Evolutionary conservation across 2,797 vertebrate species (phyloP), one percentile per base, ranked within the genome.

Genomic region (Borostomias antarcticus): DNA sequence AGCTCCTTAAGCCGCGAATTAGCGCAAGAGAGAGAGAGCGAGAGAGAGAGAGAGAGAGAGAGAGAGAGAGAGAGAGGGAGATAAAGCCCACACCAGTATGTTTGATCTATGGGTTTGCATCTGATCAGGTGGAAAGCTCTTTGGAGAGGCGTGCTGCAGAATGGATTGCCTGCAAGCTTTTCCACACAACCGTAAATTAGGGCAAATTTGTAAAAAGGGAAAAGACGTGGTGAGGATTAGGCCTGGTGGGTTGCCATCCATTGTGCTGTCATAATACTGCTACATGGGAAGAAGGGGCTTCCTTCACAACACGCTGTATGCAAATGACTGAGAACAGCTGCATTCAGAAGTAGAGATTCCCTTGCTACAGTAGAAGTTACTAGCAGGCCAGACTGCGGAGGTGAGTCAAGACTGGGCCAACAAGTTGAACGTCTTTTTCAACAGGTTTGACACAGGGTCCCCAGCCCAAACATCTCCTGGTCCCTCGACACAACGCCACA

Each of bases 181-280:
- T 75, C 76, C 68, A 73, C 68, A 64, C 60, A 61, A 52, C 70
- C 68, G 71, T 82, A 82, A 82, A 82, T 82, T 80, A 79, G 52
- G 54, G 45, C 70, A 70, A 79, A 80, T 80, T 82, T 77, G 74
- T 79, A 75, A 81, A 79, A 77, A 67, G 74, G 45, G 64, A 76
- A 62, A 58, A 62, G 57, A 75, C 64, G 66, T 28, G 30, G 69
- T 43, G 47, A 11, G 1, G 37, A 75, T 69, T 62, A 58, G 37
- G 60, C 68, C 68, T 32, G 66, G 69, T n/a, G 21, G 13, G 23
- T 21, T 70, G 54, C 71, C 76, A 81, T 72, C 72, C 68, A 77
- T 77, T 72, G 72, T 4, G 1, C 74, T 74, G 61, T 69, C 73
- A 62, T 52, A 58, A 33, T 17, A 54, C 25, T 15, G 45, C 53